Conservation (phyloP, 2,797 vertebrate species). For the Bovichtus variegatus region DNA sequence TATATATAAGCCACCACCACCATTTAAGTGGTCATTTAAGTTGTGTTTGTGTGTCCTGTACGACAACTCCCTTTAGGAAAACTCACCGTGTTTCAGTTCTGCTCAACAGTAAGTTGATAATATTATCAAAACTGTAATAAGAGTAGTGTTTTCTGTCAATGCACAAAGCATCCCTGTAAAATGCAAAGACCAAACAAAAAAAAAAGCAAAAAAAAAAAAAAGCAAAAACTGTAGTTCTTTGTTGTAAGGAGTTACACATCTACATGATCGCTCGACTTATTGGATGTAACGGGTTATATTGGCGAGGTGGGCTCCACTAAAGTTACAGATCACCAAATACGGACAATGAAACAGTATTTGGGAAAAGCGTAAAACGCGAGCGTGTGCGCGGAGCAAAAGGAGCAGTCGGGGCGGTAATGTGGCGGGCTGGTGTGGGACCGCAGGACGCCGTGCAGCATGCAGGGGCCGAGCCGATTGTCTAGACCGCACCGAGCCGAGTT, state of each 20-base stretch:
- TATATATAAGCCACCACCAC: neutral
- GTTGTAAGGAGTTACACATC: neutral
- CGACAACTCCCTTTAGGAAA: conserved; percentile 11
- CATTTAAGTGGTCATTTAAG: neutral
- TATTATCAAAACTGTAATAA: neutral
- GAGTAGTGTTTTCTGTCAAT: neutral
- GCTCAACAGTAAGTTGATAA: neutral
- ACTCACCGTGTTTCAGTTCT: neutral
- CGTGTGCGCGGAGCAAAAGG: conserved; percentile 36
- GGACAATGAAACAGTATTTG: neutral
- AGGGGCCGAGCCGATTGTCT: conserved; percentile 68
- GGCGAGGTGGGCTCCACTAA: neutral
- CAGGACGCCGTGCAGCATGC: conserved; percentile 72
- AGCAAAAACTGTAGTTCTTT: neutral
- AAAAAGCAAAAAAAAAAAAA: neutral
- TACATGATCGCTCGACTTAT: neutral
- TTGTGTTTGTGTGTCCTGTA: neutral
- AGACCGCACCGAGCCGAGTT: conserved; percentile 61
- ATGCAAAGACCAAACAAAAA: neutral
- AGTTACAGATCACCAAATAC: conserved; percentile 2
- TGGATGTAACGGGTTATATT: conserved; percentile 22
- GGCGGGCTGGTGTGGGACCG: conserved; percentile 65
- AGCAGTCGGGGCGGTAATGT: conserved; percentile 61
- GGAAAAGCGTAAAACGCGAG: conserved; percentile 38
- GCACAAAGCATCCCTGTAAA: neutral